phyloP scores from a whole-genome alignment of 2,113 vertebrate genomes.

The Labeo rohita region DNA sequence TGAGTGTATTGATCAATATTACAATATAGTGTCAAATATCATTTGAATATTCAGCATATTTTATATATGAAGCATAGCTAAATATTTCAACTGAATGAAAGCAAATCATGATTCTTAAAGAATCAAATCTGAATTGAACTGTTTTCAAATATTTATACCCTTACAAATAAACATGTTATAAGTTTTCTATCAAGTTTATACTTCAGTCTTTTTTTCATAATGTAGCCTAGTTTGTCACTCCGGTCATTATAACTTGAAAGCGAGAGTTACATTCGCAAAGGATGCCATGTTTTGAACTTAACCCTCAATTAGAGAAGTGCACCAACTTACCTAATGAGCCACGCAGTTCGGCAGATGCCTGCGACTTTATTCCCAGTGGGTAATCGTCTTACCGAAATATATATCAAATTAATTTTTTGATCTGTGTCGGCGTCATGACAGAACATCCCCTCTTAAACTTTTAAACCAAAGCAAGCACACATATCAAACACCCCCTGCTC shows the following conservation, averaged over 20 bases:
- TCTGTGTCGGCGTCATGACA: constrained; percentile 51
- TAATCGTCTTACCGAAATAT: constrained; percentile 63
- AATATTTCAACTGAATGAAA: background rate
- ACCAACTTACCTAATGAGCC: constrained; percentile 59
- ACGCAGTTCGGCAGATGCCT: constrained; percentile 56
- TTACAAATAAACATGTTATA: background rate
- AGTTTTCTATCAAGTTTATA: background rate
- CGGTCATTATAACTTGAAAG: constrained; percentile 26
- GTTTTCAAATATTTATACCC: constrained; percentile 2
- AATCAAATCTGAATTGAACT: background rate
- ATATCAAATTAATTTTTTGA: constrained; percentile 60
- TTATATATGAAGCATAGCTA: no score
- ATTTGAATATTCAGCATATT: no score
- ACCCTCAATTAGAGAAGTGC: constrained; percentile 61
- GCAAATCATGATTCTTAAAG: background rate
- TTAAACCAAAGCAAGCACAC: constrained; percentile 52
- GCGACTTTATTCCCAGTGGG: constrained; percentile 53
- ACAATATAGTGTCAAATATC: no score
- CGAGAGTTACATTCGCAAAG: constrained; percentile 51
- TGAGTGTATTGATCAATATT: no score
- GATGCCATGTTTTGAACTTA: constrained; percentile 59
- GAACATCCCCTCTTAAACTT: constrained; percentile 57
- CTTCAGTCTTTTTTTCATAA: background rate
- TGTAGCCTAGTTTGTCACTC: background rate
- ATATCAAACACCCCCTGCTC: constrained; percentile 22